Evolutionary conservation across 2,888 invertebrate species (phyloP).

Genomic region (Latheticus oryzae): DNA sequence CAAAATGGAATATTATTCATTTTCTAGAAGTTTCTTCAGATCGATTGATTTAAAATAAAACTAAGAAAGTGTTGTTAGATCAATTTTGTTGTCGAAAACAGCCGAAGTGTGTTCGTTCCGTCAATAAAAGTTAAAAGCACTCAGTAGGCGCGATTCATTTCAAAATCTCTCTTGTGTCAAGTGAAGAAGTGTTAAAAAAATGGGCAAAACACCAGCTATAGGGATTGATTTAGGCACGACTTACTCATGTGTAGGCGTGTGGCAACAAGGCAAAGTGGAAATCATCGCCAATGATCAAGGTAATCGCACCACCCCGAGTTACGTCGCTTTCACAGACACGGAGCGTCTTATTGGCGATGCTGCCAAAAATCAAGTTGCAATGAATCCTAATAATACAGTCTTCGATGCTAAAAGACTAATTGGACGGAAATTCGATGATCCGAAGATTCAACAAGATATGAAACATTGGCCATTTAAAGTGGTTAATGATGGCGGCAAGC

Average conservation of each 20-base stretch:
- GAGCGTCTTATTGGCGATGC: conserved; percentile 87
- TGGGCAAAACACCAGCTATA: conserved; percentile 82
- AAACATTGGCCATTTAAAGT: conserved; percentile 84
- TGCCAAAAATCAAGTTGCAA: conserved; percentile 86
- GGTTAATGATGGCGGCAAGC: conserved; percentile 72
- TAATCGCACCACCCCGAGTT: conserved; percentile 88
- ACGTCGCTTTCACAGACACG: conserved; percentile 87
- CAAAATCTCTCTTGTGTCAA: conserved; percentile 24
- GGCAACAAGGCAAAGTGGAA: conserved; percentile 91
- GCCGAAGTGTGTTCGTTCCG: conserved; percentile 1
- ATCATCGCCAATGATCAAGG: conserved; percentile 93
- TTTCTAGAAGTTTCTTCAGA: conserved; percentile 2
- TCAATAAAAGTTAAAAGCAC: background rate
- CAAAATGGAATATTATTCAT: background rate
- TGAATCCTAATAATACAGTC: conserved; percentile 90
- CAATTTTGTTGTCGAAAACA: conserved; percentile 18
- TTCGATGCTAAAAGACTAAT: conserved; percentile 81
- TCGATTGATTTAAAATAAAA: conserved; percentile 14
- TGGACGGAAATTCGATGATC: conserved; percentile 79
- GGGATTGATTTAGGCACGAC: conserved; percentile 98
- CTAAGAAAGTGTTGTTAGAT: conserved; percentile 21
- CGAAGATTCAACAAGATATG: conserved; percentile 78
- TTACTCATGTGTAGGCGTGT: conserved; percentile 94
- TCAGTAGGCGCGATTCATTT: conserved; percentile 33
- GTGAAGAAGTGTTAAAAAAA: conserved; percentile 15